These are phyloP conservation scores for Agelaius tricolor DNA, from an alignment of 2,113 vertebrate genomes.

Conservation along the genomic window DNA sequence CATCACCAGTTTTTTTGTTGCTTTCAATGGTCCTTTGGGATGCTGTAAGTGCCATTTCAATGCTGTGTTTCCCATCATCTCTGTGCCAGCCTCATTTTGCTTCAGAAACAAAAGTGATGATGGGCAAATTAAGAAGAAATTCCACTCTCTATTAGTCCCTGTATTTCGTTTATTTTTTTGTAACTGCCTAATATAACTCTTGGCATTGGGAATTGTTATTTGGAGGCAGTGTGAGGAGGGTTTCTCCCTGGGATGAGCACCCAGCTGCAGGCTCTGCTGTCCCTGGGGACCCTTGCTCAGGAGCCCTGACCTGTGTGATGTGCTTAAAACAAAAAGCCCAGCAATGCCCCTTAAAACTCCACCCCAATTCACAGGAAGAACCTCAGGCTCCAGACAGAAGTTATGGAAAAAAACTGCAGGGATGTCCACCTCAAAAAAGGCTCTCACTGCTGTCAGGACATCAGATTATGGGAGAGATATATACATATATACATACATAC, in stretches of 20 bases:
- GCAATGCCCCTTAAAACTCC: background rate
- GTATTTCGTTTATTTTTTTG: background rate
- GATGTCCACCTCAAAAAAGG: background rate
- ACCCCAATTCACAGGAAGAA: background rate
- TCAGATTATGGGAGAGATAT: background rate
- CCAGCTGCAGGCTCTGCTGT: background rate
- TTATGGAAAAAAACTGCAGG: background rate
- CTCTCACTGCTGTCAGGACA: background rate
- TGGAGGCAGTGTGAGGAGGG: background rate
- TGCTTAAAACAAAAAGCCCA: background rate
- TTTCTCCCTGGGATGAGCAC: background rate
- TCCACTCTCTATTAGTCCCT: background rate
- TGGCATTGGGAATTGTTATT: background rate
- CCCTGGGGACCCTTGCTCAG: background rate
- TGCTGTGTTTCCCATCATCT: background rate
- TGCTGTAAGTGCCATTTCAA: slow-evolving; percentile 22
- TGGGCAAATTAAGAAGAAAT: slow-evolving; percentile 15
- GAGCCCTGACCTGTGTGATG: fast-evolving
- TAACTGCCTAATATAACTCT: fast-evolving
- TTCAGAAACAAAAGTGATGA: background rate
- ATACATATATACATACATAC: no score
- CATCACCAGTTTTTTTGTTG: background rate
- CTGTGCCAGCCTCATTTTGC: background rate
- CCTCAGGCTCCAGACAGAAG: background rate
- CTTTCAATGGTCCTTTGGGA: slow-evolving; percentile 41